Evolutionary conservation across 2,113 vertebrate genomes (phyloP).

Genomic region (Corvus hawaiiensis): DNA sequence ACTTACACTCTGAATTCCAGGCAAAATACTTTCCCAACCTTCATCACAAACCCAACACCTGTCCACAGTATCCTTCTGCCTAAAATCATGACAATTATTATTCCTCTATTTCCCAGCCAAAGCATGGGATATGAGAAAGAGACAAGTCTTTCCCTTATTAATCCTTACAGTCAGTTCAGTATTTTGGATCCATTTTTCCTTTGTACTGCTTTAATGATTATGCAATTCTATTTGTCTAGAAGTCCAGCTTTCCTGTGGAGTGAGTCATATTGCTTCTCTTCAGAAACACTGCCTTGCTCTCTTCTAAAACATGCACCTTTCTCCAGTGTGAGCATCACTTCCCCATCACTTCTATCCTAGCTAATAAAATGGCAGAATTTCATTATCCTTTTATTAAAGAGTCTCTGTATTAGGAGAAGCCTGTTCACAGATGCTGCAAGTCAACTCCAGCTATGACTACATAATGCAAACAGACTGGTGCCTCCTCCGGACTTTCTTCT

Average conservation of each 20-base stretch:
- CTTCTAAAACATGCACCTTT: neutral
- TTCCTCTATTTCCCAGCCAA: neutral
- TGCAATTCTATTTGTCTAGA: neutral
- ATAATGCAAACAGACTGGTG: slow-evolving; percentile 26
- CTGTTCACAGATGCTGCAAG: slow-evolving; percentile 38
- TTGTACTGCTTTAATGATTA: neutral
- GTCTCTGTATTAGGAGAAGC: neutral
- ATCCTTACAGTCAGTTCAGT: neutral
- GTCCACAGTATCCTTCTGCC: neutral
- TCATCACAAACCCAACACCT: neutral
- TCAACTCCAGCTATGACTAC: slow-evolving; percentile 17
- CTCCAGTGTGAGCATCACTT: neutral
- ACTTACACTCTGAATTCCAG: neutral
- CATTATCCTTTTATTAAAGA: neutral
- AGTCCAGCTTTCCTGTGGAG: neutral
- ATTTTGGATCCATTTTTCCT: neutral
- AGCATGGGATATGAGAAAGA: neutral
- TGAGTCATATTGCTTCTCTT: neutral
- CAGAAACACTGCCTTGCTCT: neutral
- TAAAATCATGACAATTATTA: neutral
- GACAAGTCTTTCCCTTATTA: neutral
- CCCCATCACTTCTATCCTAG: neutral
- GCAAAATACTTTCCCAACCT: neutral
- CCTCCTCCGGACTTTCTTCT: slow-evolving; percentile 27
- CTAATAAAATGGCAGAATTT: neutral